Base-by-base conservation (phyloP, 2,797 vertebrate species). In the Caiman crocodilus region DNA sequence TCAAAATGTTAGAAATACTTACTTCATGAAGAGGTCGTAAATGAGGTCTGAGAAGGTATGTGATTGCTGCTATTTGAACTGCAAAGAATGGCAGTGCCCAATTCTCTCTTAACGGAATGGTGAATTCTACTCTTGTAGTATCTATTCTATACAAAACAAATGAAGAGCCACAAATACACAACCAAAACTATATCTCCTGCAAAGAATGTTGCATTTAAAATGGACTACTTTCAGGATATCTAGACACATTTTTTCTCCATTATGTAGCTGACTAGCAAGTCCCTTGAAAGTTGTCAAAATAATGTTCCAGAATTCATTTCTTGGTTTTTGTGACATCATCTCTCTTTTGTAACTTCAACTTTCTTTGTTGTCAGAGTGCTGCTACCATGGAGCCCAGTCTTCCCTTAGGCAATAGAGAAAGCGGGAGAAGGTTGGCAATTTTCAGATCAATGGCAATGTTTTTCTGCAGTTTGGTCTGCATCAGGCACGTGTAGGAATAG, bases 51-150 rank as follows among this genome's bases (percentile, higher is more conserved):
- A 99, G 98, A 69, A 99, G 99, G 92, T 98, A 99, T 0, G 99
- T 99, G 97, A 99, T 98, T 16, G 98, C 98, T 23, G 99, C 97
- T 84, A 99, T 98, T 96, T 99, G 99, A 94, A 99, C 97, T 1
- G 99, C 99, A 75, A 99, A 98, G 97, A 99, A 99, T 1, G 99
- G 99, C 85, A 99, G 92, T 4, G 99, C 99, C 99, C 99, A 99
- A 96, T 99, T 99, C 98, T 99, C 99, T 96, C 99, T 98, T 85
- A 99, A 98, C 5, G 99, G 99, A 97, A 99, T 98, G 94, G 99
- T 99, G 96, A 99, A 99, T 97, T 99, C 99, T 71, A 99, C 99
- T 76, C 99, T 98, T 64, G 99, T 99, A 14, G 99, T 99, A 91
- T 99, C 99, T 69, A 99, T 95, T 97, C 99, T 99, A 98, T 84